Base-by-base conservation (phyloP, 2,888 invertebrate species). In the Nomada ruficornis region DNA sequence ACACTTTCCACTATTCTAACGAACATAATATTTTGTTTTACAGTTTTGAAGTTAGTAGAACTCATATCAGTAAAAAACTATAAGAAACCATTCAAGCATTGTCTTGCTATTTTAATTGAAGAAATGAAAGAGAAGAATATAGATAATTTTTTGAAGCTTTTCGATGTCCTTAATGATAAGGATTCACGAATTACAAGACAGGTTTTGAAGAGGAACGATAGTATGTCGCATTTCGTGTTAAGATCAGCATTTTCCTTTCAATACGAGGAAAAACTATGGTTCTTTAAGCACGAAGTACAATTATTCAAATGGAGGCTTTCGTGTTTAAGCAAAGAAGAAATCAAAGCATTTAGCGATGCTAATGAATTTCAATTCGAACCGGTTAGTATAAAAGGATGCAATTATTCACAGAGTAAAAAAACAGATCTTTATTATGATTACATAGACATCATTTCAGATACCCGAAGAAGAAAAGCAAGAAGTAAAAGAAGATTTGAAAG, bases 221-320 rank as follows among this genome's bases (percentile, higher is more conserved):
- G 98, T 90, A 95, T 99, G 64, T 98, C 99, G 1, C 99, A 99
- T 93, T 99, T 97, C 92, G 97, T 99, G 88, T 95, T 99, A 2
- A 95, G 98, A 73, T 94, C 99, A 77, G 98, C 98, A 0, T 99
- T 98, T 94, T 98, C 98, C 92, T 96, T 97, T 90, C 96, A 96
- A 29, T 97, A 97, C 86, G 98, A 98, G 71, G 94, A 98, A 57
- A 95, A 97, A 36, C 95, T 95, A 77, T 99, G 99, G 99, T 98
- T 98, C 92, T 94, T 98, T 20, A 94, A 96, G 23, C 96, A 98
- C 87, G 99, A 99, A 95, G 94, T 97, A 80, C 99, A 99, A 91
- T 95, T 99, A 72, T 99, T 99, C 91, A 96, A 96, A 91, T 96
- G 97, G 93, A 95, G 97, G 90, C 97, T 97, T 92, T 94, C 95